Conservation (phyloP, 1,140 invertebrate species). For the Parasteatoda tepidariorum region DNA sequence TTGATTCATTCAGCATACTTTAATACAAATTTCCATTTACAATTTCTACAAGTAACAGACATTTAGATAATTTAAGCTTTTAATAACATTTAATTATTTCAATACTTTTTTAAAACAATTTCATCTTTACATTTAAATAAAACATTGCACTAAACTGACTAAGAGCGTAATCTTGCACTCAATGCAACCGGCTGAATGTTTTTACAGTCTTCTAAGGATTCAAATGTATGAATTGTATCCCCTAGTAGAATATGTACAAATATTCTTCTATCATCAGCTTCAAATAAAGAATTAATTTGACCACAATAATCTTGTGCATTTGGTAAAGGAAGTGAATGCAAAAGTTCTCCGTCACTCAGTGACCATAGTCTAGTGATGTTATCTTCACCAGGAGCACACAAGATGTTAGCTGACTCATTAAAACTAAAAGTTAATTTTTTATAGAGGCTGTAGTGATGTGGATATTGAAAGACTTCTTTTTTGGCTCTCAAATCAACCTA, state of each 20-base stretch:
- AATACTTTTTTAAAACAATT: no score
- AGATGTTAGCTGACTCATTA: slow-evolving; percentile 15
- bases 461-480: slow-evolving; percentile 42
- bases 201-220: slow-evolving; percentile 6
- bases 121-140: no score
- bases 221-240: slow-evolving; percentile 36
- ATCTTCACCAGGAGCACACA: slow-evolving; percentile 44
- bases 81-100: neutral
- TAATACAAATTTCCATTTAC: neutral
- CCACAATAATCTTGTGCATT: slow-evolving; percentile 24
- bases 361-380: slow-evolving; percentile 50
- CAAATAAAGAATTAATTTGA: slow-evolving; percentile 33
- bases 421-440: slow-evolving; percentile 38
- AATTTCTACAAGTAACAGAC: neutral
- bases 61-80: neutral
- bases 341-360: slow-evolving; percentile 30
- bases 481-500: slow-evolving; percentile 38
- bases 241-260: slow-evolving; percentile 33
- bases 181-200: slow-evolving; percentile 1
- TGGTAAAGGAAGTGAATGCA: slow-evolving; percentile 20
- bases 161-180: neutral
- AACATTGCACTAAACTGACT: neutral
- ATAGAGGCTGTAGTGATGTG: slow-evolving; percentile 24
- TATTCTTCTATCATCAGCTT: slow-evolving; percentile 39
- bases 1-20: no score